These are phyloP conservation scores for Pelochelys cantorii DNA, from an alignment of 2,797 vertebrate species.

Conservation along the genomic window DNA sequence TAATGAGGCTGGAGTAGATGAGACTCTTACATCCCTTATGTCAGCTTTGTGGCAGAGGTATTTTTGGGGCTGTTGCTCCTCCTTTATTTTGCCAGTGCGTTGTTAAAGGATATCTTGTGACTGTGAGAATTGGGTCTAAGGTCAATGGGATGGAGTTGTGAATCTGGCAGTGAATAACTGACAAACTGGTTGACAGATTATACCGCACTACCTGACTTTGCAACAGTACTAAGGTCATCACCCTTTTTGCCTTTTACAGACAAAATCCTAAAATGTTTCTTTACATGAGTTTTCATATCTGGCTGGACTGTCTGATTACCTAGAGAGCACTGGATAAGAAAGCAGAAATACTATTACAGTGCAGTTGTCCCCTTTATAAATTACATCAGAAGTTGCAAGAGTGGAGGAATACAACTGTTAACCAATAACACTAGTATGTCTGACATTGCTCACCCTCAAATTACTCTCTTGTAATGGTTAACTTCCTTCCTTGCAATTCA, in stretches of 20 bases:
- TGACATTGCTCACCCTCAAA: constrained; percentile 73
- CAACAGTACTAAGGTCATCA: rapidly evolving
- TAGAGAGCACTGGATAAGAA: neutral
- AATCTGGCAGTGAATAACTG: neutral
- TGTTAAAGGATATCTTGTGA: neutral
- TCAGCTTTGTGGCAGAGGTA: neutral
- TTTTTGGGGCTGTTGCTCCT: neutral
- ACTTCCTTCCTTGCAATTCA: constrained; percentile 71
- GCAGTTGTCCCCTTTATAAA: constrained; percentile 16
- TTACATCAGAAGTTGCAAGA: constrained; percentile 17
- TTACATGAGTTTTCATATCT: neutral
- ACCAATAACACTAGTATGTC: constrained; percentile 77
- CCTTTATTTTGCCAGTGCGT: neutral
- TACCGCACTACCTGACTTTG: neutral
- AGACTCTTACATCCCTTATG: neutral
- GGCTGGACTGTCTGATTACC: neutral
- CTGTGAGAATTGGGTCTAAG: neutral
- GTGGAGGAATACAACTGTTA: constrained; percentile 69
- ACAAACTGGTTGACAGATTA: neutral
- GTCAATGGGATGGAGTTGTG: neutral
- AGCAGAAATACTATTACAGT: neutral
- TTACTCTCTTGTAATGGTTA: constrained; percentile 80
- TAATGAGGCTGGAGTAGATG: neutral
- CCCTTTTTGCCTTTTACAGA: neutral
- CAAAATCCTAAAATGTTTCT: neutral